Percentiles rank a stretch among this genome's conserved stretches.
Evolutionary conservation across 2,888 invertebrate species (phyloP).

Genomic region (Watsonalla cultraria): DNA sequence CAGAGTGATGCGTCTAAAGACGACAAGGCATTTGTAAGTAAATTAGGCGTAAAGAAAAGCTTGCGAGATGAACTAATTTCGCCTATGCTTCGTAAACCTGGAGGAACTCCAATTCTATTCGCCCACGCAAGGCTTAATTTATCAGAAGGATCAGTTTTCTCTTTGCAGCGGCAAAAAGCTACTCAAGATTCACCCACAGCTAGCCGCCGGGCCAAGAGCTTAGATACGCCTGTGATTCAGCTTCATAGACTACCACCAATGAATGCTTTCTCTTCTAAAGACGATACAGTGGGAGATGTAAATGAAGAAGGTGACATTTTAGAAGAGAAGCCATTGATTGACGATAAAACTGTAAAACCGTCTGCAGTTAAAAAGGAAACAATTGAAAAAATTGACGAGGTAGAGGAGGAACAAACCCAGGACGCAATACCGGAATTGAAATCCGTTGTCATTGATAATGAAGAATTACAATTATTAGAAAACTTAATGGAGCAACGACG

Average conservation of each 20-base stretch:
- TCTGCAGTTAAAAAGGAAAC: conserved; percentile 43
- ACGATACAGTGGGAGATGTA: conserved; percentile 89
- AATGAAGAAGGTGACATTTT: conserved; percentile 82
- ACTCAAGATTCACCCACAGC: conserved; percentile 85
- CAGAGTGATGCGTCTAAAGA: conserved; percentile 41
- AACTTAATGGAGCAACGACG: conserved; percentile 72
- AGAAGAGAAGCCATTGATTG: conserved; percentile 78
- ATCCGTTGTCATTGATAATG: conserved; percentile 76
- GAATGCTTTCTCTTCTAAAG: conserved; percentile 93
- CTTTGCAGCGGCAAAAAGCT: conserved; percentile 87
- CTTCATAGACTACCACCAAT: conserved; percentile 88
- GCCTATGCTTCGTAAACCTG: conserved; percentile 83
- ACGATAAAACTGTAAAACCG: conserved; percentile 46
- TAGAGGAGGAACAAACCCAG: conserved; percentile 70
- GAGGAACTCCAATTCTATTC: conserved; percentile 87
- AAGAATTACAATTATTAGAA: conserved; percentile 77
- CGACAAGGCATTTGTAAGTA: conserved; percentile 45
- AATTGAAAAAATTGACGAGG: conserved; percentile 72
- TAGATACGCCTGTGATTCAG: conserved; percentile 91
- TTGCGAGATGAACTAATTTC: conserved; percentile 84
- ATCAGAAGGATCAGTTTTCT: conserved; percentile 90
- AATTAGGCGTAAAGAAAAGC: conserved; percentile 66
- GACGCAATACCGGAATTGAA: conserved; percentile 55
- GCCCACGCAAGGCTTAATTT: conserved; percentile 88
- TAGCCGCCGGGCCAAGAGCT: conserved; percentile 88